phyloP scores from a whole-genome alignment of 2,797 vertebrate genomes.

The Selene dorsalis region DNA sequence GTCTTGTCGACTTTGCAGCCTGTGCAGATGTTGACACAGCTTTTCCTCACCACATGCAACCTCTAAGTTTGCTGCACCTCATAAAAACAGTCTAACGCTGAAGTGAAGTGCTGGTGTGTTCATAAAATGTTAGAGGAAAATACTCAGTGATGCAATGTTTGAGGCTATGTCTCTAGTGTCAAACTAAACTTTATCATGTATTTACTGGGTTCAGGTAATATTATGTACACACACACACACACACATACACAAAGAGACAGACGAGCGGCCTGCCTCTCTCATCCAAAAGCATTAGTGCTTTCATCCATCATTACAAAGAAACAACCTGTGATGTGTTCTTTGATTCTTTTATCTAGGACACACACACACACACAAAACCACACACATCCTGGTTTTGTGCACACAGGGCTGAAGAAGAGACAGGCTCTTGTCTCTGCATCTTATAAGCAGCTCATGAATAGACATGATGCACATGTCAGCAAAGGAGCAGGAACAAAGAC shows the following conservation, averaged over 20 bases:
- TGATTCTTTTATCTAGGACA: slow-evolving; percentile 43
- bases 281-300: slow-evolving; percentile 63
- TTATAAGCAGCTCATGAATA: slow-evolving; percentile 40
- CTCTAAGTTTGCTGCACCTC: neutral
- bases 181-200: slow-evolving; percentile 7
- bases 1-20: neutral
- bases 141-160: slow-evolving; percentile 2
- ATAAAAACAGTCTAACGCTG: neutral
- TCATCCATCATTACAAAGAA: slow-evolving; percentile 56
- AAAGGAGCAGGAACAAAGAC: slow-evolving; percentile 49
- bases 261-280: slow-evolving; percentile 34
- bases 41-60: slow-evolving; percentile 16
- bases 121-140: neutral
- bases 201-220: neutral
- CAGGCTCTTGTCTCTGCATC: slow-evolving; percentile 57
- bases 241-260: neutral
- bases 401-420: slow-evolving; percentile 31
- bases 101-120: slow-evolving; percentile 1
- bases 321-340: slow-evolving; percentile 38
- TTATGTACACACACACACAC: slow-evolving; percentile 7
- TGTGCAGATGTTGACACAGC: slow-evolving; percentile 43
- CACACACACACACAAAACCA: slow-evolving; percentile 17
- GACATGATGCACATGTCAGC: slow-evolving; percentile 64
- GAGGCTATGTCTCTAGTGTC: neutral
- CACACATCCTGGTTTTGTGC: slow-evolving; percentile 18